Evolutionary conservation across 2,888 invertebrate species (phyloP), one percentile per base, ranked within the genome.

Genomic region (Xanthorhoe designata): DNA sequence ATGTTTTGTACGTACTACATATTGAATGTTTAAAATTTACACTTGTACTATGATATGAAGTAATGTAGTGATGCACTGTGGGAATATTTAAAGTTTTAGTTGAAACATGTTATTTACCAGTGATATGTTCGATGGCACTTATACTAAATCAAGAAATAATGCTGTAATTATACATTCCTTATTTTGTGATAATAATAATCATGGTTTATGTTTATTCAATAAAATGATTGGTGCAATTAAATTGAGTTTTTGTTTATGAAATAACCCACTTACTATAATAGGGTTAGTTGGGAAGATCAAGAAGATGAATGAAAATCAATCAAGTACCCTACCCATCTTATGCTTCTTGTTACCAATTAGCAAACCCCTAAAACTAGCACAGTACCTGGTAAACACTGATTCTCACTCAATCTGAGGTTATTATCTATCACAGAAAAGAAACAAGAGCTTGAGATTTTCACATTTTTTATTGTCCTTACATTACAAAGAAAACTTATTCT

Each of bases 401-500:
- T 13, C 2, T 13, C 38, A 13, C 38, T 42, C 38, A 42, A 42
- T 13, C 13, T 32, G 38, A 50, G 49, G 17, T 50, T 17, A 50
- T 17, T 47, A 17, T 17, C 18, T 50, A 50, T 13, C 10, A 17
- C 42, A 19, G 15, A 35, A 64, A 64, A 24, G 1, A 61, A 80
- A 63, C 74, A 18, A 61, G n/a, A 32, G n/a, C 59, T 68, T 56
- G 60, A 49, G 70, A 61, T 71, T 88, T 88, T 88, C 80, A 75
- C 24, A 60, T 73, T 78, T 81, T 90, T 91, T 88, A 89, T 89
- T 91, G 71, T 80, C 80, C 89, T 90, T 91, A 93, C 84, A 88
- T 84, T 60, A 62, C 35, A 83, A 57, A 53, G 57, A 75, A 88
- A 82, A 88, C 79, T 96, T 96, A 97, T 94, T 97, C 97, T 74